These are phyloP conservation scores for Chymomyza caudatula DNA, from an alignment of 2,888 invertebrate genomes.

Conservation along the genomic window DNA sequence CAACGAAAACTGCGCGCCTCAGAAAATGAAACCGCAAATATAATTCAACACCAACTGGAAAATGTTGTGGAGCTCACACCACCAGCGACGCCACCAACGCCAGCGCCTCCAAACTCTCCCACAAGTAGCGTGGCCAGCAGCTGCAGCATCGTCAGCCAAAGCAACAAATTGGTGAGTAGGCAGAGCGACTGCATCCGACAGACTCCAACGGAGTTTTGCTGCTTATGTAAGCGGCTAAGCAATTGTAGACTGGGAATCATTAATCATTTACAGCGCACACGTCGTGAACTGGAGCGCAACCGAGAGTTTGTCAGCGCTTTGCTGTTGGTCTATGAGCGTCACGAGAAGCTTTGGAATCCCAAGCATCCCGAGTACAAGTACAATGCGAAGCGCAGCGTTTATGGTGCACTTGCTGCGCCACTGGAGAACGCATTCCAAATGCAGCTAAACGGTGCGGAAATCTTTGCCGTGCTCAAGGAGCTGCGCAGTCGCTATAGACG, in stretches of 20 bases:
- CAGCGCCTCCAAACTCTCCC: constrained; percentile 52
- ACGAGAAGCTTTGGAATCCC: constrained; percentile 73
- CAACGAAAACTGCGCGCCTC: constrained; percentile 54
- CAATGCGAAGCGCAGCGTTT: constrained; percentile 64
- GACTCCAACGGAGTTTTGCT: background rate
- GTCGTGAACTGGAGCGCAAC: constrained; percentile 61
- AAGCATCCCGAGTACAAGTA: constrained; percentile 71
- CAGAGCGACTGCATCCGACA: background rate
- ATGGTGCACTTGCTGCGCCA: constrained; percentile 57
- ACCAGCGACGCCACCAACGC: constrained; percentile 63
- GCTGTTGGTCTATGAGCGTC: constrained; percentile 59
- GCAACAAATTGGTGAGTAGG: constrained; percentile 46
- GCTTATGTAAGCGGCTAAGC: constrained; percentile 19
- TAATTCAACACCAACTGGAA: constrained; percentile 6
- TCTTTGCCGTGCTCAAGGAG: constrained; percentile 64
- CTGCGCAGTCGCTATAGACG: constrained; percentile 63
- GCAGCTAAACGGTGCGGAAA: constrained; percentile 60
- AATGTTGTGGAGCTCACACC: constrained; percentile 56
- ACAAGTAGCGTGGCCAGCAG: constrained; percentile 53
- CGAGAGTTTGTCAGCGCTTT: constrained; percentile 61
- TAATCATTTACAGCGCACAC: constrained; percentile 42
- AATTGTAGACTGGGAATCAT: background rate
- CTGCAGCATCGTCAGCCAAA: background rate
- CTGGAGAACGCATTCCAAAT: constrained; percentile 54
- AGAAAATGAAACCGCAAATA: constrained; percentile 36